A percentile compares a stretch with the other conserved stretches of the same genome.
Evolutionary conservation across 2,113 vertebrate genomes (phyloP).

Genomic region (Ctenomys sociabilis): DNA sequence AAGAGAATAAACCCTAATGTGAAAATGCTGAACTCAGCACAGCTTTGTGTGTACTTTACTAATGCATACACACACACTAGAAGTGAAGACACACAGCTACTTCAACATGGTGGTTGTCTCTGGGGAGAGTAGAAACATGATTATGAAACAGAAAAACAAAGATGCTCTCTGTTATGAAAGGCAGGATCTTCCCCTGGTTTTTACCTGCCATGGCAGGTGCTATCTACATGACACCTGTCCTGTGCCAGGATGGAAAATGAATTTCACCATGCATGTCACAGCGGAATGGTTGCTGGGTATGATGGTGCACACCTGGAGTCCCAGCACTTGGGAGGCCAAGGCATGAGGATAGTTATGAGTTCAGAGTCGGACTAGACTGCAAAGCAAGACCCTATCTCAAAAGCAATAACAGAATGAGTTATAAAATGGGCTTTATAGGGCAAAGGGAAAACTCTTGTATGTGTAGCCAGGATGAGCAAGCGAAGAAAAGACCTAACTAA

Average conservation of each 20-base stretch:
- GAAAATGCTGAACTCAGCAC: neutral
- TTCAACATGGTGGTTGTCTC: neutral
- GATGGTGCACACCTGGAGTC: neutral
- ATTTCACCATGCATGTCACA: neutral
- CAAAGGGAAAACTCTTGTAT: neutral
- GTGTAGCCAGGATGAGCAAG: neutral
- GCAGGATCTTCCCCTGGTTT: neutral
- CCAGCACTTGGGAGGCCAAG: neutral
- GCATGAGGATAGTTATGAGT: neutral
- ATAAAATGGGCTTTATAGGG: neutral
- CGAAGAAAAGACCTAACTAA: accelerated
- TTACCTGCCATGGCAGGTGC: neutral
- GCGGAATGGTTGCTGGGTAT: neutral
- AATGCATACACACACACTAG: neutral
- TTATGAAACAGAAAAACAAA: neutral
- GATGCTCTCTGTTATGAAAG: neutral
- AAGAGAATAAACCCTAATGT: neutral
- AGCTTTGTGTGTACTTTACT: neutral
- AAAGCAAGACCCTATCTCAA: neutral
- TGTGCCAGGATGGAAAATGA: neutral
- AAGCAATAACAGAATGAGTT: neutral
- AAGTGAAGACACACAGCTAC: neutral
- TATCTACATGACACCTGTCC: neutral
- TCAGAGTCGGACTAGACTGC: neutral
- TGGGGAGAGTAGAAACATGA: neutral